Conservation (phyloP, 2,113 vertebrate genomes). For the Cercopithecus mona region DNA sequence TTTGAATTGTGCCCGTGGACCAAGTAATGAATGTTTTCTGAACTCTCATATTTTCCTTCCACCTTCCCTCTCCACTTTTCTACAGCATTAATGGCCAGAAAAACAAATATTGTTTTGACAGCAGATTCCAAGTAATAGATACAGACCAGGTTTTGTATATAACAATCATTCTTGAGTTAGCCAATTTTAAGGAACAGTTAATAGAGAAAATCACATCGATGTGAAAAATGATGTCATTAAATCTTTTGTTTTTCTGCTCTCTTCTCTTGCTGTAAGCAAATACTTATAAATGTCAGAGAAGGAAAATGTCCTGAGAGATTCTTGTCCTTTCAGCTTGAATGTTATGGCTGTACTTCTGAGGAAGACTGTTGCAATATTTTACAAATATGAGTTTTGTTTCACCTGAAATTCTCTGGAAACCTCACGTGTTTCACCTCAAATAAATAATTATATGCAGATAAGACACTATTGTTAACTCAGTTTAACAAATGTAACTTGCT, state of each 20-base stretch:
- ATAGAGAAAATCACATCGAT: constrained; percentile 2
- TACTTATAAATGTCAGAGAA: constrained; percentile 41
- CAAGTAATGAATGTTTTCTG: constrained; percentile 44
- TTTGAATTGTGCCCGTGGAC: constrained; percentile 15
- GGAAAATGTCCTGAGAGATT: constrained; percentile 39
- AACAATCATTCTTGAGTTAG: constrained; percentile 36
- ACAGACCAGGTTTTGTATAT: constrained; percentile 4
- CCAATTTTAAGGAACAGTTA: constrained; percentile 30
- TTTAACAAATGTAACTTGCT: not conserved
- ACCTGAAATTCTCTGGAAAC: not conserved
- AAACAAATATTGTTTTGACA: constrained; percentile 60
- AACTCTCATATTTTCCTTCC: constrained; percentile 11
- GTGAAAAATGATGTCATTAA: constrained; percentile 22
- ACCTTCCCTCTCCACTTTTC: not conserved
- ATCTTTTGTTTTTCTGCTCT: constrained; percentile 13
- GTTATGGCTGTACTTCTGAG: not conserved
- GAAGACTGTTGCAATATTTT: not conserved
- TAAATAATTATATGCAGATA: not conserved
- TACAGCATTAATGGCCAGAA: not conserved
- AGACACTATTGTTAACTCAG: not conserved
- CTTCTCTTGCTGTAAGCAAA: constrained; percentile 24
- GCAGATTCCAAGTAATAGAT: not conserved
- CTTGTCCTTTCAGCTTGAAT: constrained; percentile 17
- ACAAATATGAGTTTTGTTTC: constrained; percentile 36
- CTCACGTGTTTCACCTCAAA: not conserved